Evolutionary conservation across 2,888 invertebrate genomes (phyloP).

Genomic region (Diplazon laetatorius): DNA sequence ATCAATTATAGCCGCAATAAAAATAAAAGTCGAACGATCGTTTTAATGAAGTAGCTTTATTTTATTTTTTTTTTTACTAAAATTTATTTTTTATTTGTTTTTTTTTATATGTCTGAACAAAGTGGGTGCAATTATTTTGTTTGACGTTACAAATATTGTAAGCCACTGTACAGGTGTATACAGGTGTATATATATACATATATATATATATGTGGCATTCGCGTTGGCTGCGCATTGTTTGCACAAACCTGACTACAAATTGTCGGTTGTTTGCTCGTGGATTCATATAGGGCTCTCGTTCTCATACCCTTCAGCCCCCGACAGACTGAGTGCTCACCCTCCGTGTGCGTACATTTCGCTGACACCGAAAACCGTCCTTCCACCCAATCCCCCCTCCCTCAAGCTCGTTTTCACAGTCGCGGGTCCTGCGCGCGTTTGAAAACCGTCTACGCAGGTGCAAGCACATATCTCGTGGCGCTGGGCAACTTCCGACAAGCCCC

Average conservation of each 20-base stretch:
- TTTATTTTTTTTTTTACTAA: constrained; percentile 8
- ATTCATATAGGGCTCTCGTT: constrained; percentile 38
- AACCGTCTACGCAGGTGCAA: constrained; percentile 11
- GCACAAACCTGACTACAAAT: constrained; percentile 20
- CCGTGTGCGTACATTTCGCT: background rate
- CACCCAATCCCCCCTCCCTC: too few species aligned
- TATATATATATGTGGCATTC: too few species aligned
- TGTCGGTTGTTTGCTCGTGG: constrained; percentile 44
- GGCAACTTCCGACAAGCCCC: too few species aligned
- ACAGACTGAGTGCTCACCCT: constrained; percentile 20
- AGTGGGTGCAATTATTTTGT: background rate
- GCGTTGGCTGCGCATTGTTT: background rate
- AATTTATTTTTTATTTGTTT: too few species aligned
- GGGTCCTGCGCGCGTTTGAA: background rate
- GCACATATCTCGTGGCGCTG: too few species aligned
- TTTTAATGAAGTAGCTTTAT: too few species aligned
- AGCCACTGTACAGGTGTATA: background rate
- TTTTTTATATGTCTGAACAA: constrained; percentile 6
- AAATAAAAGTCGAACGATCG: too few species aligned
- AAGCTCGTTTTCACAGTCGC: background rate
- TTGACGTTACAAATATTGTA: constrained; percentile 12
- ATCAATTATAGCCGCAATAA: too few species aligned
- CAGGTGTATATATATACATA: too few species aligned
- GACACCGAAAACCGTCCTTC: background rate
- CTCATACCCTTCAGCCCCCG: background rate